Base-by-base conservation (phyloP, 92 coral and sea anemone genomes). In the Meandrina meandrites region DNA sequence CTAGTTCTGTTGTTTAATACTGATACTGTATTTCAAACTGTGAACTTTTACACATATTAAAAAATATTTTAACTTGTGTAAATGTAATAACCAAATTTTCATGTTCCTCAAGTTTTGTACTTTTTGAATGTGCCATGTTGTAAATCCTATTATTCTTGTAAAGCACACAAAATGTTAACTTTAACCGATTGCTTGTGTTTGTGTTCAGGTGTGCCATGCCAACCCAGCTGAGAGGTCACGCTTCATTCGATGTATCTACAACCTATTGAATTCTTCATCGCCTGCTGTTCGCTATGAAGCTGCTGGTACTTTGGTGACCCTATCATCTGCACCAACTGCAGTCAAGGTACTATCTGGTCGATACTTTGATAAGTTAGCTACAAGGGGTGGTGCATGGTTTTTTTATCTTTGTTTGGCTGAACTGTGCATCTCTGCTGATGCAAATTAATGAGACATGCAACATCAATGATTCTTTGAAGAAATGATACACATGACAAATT, bases 211-310 rank as follows among this genome's bases (percentile, higher is more conserved):
- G 81, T 97, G 99, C 62, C 99, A 96, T 86, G 99, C 99, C 89
- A 97, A 97, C 86, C 99, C 99, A 51, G 95, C 98, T 48, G 99
- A 97, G 69, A 95, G 99, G 27, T 90, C 99, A 3, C 93, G 99
- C 31, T 97, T 97, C 50, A 97, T 97, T 82, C 93, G 99, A 62
- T 95, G 99, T 83, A 95, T 97, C 89, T 97, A 97, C 90, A 97
- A 97, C 90, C 84, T 97, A 87, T 76, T 97, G 81, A 97, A 97
- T 85, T 97, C 99, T 0, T 95, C 99, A 10, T 97, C 99, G 1
- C 95, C 99, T 30, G 99, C 99, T n/a, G 99, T 97, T 0, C 92
- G 99, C 3, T 96, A 97, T 84, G 99, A 97, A 88, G 99, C 99
- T 8, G 99, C 99, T 56, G 99, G 99, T 24, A 97, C 98, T 6